phyloP scores from a whole-genome alignment of 1,140 invertebrate species.

The Gryon sp. region DNA sequence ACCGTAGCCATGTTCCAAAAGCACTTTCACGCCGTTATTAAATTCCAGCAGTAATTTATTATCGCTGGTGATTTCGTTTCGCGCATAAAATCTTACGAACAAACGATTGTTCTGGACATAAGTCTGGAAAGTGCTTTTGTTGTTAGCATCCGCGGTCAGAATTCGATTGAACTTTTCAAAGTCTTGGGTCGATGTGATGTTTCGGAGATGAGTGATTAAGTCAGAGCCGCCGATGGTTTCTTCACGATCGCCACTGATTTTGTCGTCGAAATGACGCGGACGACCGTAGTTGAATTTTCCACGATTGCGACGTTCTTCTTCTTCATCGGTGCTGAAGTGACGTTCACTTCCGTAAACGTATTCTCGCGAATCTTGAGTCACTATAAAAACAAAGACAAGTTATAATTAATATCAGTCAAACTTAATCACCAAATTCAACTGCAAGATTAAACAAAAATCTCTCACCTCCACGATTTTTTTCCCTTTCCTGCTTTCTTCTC shows the following conservation, averaged over 20 bases:
- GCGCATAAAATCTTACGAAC: conserved; percentile 69
- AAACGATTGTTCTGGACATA: conserved; percentile 61
- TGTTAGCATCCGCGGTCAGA: conserved; percentile 58
- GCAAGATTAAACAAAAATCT: conserved; percentile 5
- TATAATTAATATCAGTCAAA: too few species aligned
- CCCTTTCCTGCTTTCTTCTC: conserved; percentile 43
- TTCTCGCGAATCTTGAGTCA: conserved; percentile 29
- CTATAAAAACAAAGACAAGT: conserved; percentile 5
- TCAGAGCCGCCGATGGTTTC: conserved; percentile 61
- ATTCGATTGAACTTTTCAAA: conserved; percentile 63
- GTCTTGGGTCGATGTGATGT: conserved; percentile 66
- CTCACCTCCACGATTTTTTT: conserved; percentile 40
- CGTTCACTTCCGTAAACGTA: conserved; percentile 59
- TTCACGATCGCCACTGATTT: conserved; percentile 69
- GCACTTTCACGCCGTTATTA: conserved; percentile 68
- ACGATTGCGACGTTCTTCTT: conserved; percentile 44
- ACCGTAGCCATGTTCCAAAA: conserved; percentile 67
- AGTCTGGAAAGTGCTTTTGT: conserved; percentile 34
- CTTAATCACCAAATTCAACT: background rate
- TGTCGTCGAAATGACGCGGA: conserved; percentile 37
- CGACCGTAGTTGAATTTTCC: conserved; percentile 38
- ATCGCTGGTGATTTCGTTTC: conserved; percentile 62
- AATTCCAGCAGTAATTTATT: conserved; percentile 70
- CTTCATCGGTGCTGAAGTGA: conserved; percentile 47
- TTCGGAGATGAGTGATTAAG: conserved; percentile 58